A percentile compares a stretch with the other conserved stretches of the same genome.
phyloP scores from a whole-genome alignment of 2,888 invertebrate genomes.

The Congeria kusceri region DNA sequence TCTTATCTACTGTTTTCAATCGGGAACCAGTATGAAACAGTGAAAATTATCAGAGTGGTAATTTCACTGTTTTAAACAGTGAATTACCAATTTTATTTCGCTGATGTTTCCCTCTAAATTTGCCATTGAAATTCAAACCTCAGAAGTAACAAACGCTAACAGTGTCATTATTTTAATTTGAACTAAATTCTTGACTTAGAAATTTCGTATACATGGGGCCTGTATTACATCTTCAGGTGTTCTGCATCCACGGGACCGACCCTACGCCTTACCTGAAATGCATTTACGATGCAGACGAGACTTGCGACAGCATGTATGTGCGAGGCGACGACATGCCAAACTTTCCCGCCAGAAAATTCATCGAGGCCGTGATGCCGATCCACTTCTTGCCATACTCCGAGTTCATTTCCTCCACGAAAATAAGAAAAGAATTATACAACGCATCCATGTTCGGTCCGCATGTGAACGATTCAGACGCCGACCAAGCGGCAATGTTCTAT shows the following conservation, averaged over 20 bases:
- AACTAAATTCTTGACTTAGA: too few species aligned
- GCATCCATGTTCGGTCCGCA: slow-evolving; percentile 68
- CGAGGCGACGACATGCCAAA: slow-evolving; percentile 82
- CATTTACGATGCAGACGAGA: slow-evolving; percentile 70
- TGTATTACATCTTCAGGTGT: slow-evolving; percentile 69
- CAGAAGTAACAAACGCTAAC: too few species aligned
- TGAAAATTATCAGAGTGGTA: too few species aligned
- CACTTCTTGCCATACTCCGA: slow-evolving; percentile 79
- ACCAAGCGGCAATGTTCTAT: slow-evolving; percentile 67
- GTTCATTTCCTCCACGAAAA: slow-evolving; percentile 72
- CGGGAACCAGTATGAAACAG: too few species aligned
- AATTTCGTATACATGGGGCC: too few species aligned
- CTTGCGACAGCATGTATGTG: slow-evolving; percentile 74
- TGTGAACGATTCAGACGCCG: slow-evolving; percentile 64
- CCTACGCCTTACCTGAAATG: slow-evolving; percentile 77
- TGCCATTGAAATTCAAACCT: too few species aligned
- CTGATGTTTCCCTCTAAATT: too few species aligned
- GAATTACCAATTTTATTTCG: too few species aligned
- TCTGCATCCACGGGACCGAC: slow-evolving; percentile 79
- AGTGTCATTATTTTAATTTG: too few species aligned
- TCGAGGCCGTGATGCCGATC: slow-evolving; percentile 78
- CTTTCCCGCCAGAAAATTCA: slow-evolving; percentile 78
- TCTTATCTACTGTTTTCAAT: too few species aligned
- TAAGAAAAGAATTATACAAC: slow-evolving; percentile 64
- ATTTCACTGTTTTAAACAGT: too few species aligned